Evolutionary conservation across 92 coral and sea anemone genomes (phyloP), one percentile per base, ranked within the genome.

Genomic region (Galaxea fascicularis): DNA sequence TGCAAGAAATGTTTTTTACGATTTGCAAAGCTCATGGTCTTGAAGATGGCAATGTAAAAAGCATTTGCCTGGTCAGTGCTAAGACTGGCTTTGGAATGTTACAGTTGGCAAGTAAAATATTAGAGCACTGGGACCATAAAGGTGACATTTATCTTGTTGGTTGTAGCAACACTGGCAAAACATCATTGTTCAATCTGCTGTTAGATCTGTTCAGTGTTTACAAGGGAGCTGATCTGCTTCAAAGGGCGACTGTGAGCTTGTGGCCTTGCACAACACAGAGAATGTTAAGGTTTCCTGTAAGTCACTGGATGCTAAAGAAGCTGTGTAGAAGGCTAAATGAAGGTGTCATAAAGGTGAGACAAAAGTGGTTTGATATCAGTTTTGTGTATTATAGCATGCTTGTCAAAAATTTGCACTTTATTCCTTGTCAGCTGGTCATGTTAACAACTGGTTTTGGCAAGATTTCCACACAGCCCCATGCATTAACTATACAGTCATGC

Each of bases 131-230:
- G 99, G 91, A 90, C 52, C 88, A 92, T 49, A 82, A 90, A 25
- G 98, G 98, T 41, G 99, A 96, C 73, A 76, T 95, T 10, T 96
- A 96, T 56, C 73, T 96, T 7, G 57, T 96, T 41, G 99, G 99
- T 14, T 90, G 98, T 31, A 93, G 90, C 68, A 96, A 96, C 52
- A 59, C 95, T 69, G 99, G 99, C 11, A 96, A 96, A 88, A 92
- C 99, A 21, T 89, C 97, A 22, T 82, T 96, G 51, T 96, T 96
- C 78, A 96, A 96, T 89, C 86, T 92, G 62, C 71, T 96, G 9
- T 59, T 93, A 60, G 99, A 96, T 46, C 88, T 96, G 29, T 80
- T 93, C 63, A 89, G 88, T 78, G 96, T 85, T 41, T 93, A 95
- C 76, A 93, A 95, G 79, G 90, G 86, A 10, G 98, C 92, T 18